A percentile compares a stretch with the other conserved stretches of the same genome.
Conservation (phyloP, 2,797 vertebrate genomes). For the Gymnothorax javanicus region DNA sequence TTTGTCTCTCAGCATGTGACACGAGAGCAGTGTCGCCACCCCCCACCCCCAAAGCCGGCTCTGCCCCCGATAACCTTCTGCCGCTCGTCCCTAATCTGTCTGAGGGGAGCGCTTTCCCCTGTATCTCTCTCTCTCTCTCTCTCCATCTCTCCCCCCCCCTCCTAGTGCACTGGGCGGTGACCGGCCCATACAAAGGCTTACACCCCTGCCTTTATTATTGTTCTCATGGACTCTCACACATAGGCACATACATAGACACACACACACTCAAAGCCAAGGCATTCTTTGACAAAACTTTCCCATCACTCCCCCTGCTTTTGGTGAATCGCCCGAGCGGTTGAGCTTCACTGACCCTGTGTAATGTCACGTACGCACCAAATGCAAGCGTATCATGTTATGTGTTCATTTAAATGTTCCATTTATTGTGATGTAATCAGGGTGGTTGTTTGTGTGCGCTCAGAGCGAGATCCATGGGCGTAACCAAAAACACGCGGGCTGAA, state of each 20-base stretch:
- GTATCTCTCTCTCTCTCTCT: conserved; percentile 37
- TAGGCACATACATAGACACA: no score
- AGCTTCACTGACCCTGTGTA: conserved; percentile 42
- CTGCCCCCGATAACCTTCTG: conserved; percentile 59
- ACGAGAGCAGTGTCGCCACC: conserved; percentile 35
- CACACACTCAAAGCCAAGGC: conserved; percentile 45
- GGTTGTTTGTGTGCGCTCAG: conserved; percentile 5
- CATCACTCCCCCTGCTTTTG: conserved; percentile 24
- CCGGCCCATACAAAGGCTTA: conserved; percentile 24
- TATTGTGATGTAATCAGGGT: conserved; percentile 52
- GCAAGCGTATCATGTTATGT: conserved; percentile 20
- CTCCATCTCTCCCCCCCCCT: not conserved
- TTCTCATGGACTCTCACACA: not conserved
- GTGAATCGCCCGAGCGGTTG: conserved; percentile 60
- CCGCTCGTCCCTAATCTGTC: conserved; percentile 32
- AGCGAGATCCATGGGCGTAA: not conserved
- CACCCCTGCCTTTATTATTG: conserved; percentile 21
- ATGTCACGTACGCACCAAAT: not conserved
- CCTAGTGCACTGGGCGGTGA: not conserved
- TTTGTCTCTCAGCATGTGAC: conserved; percentile 10
- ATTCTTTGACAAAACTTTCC: conserved; percentile 44
- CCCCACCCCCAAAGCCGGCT: conserved; percentile 35
- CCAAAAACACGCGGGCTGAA: conserved; percentile 6
- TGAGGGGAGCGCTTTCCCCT: conserved; percentile 51
- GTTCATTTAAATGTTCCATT: conserved; percentile 48